These are phyloP conservation scores for Spinus pinus DNA, from an alignment of 2,797 vertebrate genomes.

Conservation along the genomic window DNA sequence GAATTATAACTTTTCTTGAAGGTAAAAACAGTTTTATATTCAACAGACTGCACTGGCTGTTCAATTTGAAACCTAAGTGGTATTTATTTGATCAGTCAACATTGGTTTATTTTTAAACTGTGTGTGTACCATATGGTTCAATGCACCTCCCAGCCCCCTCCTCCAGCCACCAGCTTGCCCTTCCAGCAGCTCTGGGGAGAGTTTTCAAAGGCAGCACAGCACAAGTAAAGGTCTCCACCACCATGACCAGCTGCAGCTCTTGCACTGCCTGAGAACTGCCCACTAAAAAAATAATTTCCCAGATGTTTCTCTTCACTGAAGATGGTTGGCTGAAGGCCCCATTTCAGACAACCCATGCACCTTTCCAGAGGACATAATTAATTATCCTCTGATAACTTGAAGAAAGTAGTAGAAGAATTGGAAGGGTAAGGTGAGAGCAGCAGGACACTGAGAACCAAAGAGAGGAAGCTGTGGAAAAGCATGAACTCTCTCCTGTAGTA, in stretches of 20 bases:
- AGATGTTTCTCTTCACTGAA: background rate
- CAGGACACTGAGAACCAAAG: background rate
- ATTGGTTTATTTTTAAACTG: slow-evolving; percentile 20
- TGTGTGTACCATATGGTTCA: slow-evolving; percentile 6
- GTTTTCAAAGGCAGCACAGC: background rate
- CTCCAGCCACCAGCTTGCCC: slow-evolving; percentile 12
- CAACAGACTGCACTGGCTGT: slow-evolving; percentile 28
- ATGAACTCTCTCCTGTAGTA: background rate
- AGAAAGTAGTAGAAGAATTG: background rate
- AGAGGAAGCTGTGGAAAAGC: background rate
- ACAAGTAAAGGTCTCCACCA: background rate
- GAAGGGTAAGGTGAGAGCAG: background rate
- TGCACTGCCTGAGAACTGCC: background rate
- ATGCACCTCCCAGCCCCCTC: background rate
- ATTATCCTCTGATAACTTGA: background rate
- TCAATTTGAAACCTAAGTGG: slow-evolving; percentile 34
- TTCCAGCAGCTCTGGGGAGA: background rate
- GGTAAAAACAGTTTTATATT: slow-evolving; percentile 47
- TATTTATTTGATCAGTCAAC: slow-evolving; percentile 57
- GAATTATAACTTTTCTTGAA: slow-evolving; percentile 47
- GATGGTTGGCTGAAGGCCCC: background rate
- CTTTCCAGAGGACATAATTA: background rate
- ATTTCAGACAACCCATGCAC: background rate
- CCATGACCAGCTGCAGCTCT: background rate
- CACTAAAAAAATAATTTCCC: background rate